Conservation (phyloP, 2,113 vertebrate species). For the Salvator merianae region DNA sequence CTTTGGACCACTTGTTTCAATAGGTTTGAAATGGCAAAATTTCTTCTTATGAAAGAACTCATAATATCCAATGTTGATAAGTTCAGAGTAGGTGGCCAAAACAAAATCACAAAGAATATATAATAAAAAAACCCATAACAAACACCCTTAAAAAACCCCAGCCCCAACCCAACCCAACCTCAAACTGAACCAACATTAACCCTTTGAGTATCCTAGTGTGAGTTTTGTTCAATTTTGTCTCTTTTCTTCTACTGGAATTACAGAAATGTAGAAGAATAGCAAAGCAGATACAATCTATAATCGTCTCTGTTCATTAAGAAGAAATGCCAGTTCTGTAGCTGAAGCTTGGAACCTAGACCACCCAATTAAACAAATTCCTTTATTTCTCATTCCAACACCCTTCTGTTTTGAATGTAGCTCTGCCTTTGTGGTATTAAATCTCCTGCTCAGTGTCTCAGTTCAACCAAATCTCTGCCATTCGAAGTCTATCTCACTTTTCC, state of each 20-base stretch:
- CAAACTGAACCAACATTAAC: too few relatives aligned
- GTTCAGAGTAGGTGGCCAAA: not conserved
- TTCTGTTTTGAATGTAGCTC: conserved; percentile 6
- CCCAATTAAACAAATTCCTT: not conserved
- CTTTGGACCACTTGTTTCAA: not conserved
- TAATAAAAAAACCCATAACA: too few relatives aligned
- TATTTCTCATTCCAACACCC: conserved; percentile 3
- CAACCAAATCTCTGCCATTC: conserved; percentile 9
- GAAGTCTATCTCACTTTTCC: conserved; percentile 14
- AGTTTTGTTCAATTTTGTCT: not conserved
- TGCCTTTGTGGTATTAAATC: conserved; percentile 24
- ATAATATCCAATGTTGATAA: not conserved
- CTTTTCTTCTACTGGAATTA: not conserved
- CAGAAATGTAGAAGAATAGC: not conserved
- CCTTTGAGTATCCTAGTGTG: not conserved
- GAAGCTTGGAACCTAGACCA: not conserved
- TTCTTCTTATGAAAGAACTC: not conserved
- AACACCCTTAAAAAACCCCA: not conserved
- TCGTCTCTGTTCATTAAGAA: conserved; percentile 8
- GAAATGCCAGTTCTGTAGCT: not conserved
- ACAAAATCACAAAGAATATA: not conserved
- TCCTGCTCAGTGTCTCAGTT: not conserved
- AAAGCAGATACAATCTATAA: not conserved
- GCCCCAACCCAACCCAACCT: too few relatives aligned
- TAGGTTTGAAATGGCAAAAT: not conserved